Conservation (phyloP, 2,797 vertebrate species). For the Lacerta viridis region DNA sequence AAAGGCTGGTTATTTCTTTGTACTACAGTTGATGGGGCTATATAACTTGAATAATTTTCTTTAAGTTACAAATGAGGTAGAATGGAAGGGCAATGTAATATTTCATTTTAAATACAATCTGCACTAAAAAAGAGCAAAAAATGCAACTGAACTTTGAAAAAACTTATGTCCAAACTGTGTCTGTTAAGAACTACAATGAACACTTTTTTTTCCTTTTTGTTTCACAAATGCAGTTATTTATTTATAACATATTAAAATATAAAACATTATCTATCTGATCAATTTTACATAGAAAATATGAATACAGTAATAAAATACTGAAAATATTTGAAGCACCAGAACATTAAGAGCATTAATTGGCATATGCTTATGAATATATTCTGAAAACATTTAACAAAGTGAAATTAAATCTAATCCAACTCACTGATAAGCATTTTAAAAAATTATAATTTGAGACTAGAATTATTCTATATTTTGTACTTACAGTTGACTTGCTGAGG, state of each 20-base stretch:
- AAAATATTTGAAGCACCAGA: slow-evolving; percentile 84
- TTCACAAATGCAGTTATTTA: slow-evolving; percentile 78
- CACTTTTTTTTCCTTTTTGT: slow-evolving; percentile 79
- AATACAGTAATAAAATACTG: slow-evolving; percentile 85
- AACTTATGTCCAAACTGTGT: background rate
- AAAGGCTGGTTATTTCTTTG: background rate
- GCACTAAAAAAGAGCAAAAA: background rate
- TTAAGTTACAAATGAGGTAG: background rate
- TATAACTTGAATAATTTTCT: background rate
- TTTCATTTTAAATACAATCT: background rate
- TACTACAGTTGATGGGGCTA: background rate
- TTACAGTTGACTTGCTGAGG: slow-evolving; percentile 38
- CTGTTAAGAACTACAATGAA: slow-evolving; percentile 56
- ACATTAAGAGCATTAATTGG: slow-evolving; percentile 81
- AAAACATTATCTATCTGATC: slow-evolving; percentile 79
- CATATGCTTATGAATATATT: slow-evolving; percentile 81
- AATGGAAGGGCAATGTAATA: background rate
- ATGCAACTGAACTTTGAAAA: slow-evolving; percentile 1
- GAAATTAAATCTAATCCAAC: slow-evolving; percentile 79
- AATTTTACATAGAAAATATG: slow-evolving; percentile 84
- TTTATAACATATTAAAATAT: slow-evolving; percentile 86
- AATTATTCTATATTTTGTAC: slow-evolving; percentile 42
- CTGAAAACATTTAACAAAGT: slow-evolving; percentile 82
- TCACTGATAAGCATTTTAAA: slow-evolving; percentile 75
- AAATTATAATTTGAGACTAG: slow-evolving; percentile 64